Percentiles rank a stretch among this genome's conserved stretches.
phyloP scores from a whole-genome alignment of 2,888 invertebrate genomes.

The Euclidia mi region DNA sequence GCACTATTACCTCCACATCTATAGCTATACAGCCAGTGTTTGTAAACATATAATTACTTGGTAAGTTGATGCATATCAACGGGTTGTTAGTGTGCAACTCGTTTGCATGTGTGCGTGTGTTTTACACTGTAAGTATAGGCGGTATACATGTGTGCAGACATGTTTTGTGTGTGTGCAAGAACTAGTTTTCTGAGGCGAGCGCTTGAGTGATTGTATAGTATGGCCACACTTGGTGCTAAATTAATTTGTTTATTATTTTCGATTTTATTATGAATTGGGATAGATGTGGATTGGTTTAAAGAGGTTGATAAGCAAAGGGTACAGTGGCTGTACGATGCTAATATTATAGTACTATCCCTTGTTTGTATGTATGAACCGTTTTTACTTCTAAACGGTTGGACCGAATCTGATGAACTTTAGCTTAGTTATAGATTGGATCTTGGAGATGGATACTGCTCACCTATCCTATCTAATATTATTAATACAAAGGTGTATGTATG shows the following conservation, averaged over 20 bases:
- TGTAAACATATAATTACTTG: conserved; percentile 90
- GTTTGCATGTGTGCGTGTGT: conserved; percentile 43
- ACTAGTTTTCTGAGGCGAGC: conserved; percentile 76
- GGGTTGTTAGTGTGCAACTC: conserved; percentile 61
- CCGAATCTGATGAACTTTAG: too few species aligned
- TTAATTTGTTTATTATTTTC: conserved; percentile 66
- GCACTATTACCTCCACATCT: conserved; percentile 58
- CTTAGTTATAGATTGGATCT: too few species aligned
- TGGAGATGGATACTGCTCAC: too few species aligned
- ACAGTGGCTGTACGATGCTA: too few species aligned
- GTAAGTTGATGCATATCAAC: conserved; percentile 88
- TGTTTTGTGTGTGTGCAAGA: conserved; percentile 61
- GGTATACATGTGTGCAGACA: conserved; percentile 15
- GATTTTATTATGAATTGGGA: conserved; percentile 3
- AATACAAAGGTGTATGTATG: too few species aligned
- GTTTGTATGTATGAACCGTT: too few species aligned
- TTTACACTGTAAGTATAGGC: conserved; percentile 14
- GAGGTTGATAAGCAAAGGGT: background rate
- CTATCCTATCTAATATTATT: too few species aligned
- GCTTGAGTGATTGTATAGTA: conserved; percentile 76
- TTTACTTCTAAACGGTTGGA: too few species aligned
- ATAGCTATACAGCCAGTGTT: conserved; percentile 71
- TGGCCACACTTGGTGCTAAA: conserved; percentile 77
- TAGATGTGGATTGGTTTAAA: background rate
- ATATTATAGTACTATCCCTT: too few species aligned